These are phyloP conservation scores for Podilymbus podiceps DNA, from an alignment of 2,113 vertebrate genomes.

Conservation along the genomic window DNA sequence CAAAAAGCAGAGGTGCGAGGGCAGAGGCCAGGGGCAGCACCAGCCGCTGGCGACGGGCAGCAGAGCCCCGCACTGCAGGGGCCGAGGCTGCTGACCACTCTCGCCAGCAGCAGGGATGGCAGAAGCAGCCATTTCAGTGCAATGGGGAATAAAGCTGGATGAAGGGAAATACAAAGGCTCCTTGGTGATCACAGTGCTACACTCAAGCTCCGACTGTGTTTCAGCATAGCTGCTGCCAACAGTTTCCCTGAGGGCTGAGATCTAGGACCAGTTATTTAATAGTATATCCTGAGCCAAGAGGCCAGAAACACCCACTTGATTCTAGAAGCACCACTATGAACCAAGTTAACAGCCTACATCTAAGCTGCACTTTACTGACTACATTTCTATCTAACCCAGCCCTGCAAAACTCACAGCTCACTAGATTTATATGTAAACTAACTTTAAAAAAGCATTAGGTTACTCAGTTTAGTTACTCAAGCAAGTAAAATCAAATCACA, in stretches of 20 bases:
- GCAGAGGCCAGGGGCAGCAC: neutral
- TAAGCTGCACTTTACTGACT: neutral
- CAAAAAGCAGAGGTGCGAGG: neutral
- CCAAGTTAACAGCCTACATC: neutral
- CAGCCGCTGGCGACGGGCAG: neutral
- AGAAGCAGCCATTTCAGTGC: neutral
- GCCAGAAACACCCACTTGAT: neutral
- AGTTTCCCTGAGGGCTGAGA: neutral
- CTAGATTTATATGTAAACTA: neutral
- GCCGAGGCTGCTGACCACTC: accelerated
- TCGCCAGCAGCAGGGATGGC: neutral
- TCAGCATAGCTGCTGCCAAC: neutral
- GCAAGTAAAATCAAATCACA: neutral
- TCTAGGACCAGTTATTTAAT: neutral
- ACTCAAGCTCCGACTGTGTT: neutral
- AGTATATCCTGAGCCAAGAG: neutral
- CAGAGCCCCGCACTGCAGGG: neutral
- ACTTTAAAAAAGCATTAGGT: neutral
- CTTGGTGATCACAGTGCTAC: neutral
- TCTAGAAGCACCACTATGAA: neutral
- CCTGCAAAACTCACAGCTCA: neutral
- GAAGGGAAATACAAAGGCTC: neutral
- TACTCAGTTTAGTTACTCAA: neutral
- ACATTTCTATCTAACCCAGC: neutral
- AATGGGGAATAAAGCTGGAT: accelerated